Base-by-base conservation (phyloP, 2,888 invertebrate species). In the Tetragnatha montana region DNA sequence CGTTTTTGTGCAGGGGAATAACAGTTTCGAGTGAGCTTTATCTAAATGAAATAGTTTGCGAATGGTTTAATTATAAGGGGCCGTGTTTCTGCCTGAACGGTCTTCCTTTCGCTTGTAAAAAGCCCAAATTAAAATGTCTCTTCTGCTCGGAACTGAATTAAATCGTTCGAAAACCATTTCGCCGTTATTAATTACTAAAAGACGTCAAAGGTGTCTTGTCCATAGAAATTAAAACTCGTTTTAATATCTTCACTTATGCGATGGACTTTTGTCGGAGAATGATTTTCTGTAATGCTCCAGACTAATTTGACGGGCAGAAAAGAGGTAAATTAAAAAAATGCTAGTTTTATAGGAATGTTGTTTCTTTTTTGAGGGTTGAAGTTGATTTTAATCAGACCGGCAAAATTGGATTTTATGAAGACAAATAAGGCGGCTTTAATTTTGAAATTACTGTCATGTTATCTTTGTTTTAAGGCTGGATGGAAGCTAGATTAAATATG, bases 41-140 rank as follows among this genome's bases (percentile, higher is more conserved):
- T 87, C 87, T 81, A 81, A 85, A 78, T 89, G 73, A 88, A 89
- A 89, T 85, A 89, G 85, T 85, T 89, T 89, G 71, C 81, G 75
- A 76, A 51, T 81, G 76, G 80, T 84, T 89, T 89, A 89, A 89
- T 89, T 89, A 85, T 81, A 79, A 68, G 85, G 78, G n/a, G 35
- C 60, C 76, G 75, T 89, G 89, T 89, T 82, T 68, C 71, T 69
- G 35, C 69, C 50, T 12, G 22, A 49, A 51, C 75, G 51, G 60
- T n/a, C 35, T 35, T 35, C 35, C 35, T 35, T 35, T 35, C 35
- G 51, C 71, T 82, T 75, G 71, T 85, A 81, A 47, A 81, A 86
- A 80, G 51, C 74, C n/a, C 74, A 86, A 89, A 89, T 81, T 85
- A 89, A 89, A 86, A 71, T 68, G 47, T 74, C 21, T 51, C 51